Conservation (phyloP, 2,113 vertebrate genomes). For the Aegotheles bennettii region DNA sequence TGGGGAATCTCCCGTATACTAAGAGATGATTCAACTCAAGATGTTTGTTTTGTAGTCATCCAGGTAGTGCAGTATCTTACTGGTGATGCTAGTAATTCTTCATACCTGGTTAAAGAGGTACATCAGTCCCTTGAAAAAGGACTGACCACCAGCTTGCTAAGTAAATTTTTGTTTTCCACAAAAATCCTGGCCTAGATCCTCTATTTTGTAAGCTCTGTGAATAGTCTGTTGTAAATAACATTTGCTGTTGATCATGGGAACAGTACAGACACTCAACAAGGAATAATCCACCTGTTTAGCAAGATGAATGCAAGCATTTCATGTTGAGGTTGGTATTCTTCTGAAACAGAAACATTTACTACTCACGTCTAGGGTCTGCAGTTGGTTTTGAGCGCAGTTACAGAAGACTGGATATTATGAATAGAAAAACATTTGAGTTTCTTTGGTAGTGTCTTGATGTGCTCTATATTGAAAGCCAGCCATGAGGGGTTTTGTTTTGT, state of each 20-base stretch:
- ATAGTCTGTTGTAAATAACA: neutral
- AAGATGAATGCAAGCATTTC: neutral
- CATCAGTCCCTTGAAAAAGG: no score
- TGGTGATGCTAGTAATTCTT: neutral
- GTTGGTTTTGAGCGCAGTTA: neutral
- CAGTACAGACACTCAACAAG: neutral
- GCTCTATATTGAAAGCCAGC: neutral
- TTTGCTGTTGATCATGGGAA: neutral
- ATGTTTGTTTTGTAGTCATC: neutral
- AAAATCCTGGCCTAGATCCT: neutral
- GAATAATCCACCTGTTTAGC: neutral
- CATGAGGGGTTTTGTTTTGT: neutral
- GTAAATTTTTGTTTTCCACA: neutral
- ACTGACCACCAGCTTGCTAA: neutral
- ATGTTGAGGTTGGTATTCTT: neutral
- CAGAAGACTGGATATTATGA: neutral
- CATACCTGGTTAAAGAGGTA: neutral
- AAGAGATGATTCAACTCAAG: neutral
- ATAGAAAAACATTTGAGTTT: neutral
- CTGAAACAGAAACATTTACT: neutral
- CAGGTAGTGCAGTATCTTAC: neutral
- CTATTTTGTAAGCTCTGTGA: neutral
- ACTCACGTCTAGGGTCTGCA: neutral
- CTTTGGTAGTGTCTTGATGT: neutral
- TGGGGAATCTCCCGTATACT: neutral